phyloP scores from a whole-genome alignment of 2,113 vertebrate species.

The Sceloporus tristichus region DNA sequence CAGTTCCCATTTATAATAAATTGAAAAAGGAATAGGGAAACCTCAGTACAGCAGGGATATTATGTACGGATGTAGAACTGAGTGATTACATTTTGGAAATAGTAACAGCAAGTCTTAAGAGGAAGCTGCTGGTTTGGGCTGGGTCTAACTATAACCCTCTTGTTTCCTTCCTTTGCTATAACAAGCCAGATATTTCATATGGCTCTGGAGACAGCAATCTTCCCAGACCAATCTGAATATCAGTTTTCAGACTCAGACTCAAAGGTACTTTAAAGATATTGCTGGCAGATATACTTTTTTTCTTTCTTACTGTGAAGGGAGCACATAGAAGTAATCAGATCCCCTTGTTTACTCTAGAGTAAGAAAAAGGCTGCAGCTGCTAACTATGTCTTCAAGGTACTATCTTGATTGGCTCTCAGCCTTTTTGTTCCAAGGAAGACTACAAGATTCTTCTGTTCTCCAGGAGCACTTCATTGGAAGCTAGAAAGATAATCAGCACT shows the following conservation, averaged over 20 bases:
- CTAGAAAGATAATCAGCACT: neutral
- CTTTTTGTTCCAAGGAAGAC: neutral
- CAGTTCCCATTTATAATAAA: neutral
- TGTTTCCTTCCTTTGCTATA: conserved; percentile 73
- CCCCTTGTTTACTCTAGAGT: conserved; percentile 9
- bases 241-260: neutral
- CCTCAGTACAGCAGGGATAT: neutral
- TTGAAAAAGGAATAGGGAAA: neutral
- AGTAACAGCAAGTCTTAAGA: conserved; percentile 48
- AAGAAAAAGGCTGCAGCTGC: neutral
- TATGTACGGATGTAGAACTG: neutral
- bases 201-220: neutral
- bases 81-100: neutral
- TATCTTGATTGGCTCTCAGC: conserved; percentile 6
- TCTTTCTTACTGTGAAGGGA: neutral
- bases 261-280: neutral
- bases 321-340: neutral
- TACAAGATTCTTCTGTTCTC: neutral
- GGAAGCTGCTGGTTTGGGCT: conserved; percentile 71
- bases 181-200: conserved; percentile 33
- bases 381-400: neutral
- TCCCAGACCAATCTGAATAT: neutral
- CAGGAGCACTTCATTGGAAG: neutral
- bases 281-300: neutral
- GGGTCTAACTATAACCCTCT: conserved; percentile 68